Base-by-base conservation (phyloP, 1,140 invertebrate species). In the Danaus plexippus region DNA sequence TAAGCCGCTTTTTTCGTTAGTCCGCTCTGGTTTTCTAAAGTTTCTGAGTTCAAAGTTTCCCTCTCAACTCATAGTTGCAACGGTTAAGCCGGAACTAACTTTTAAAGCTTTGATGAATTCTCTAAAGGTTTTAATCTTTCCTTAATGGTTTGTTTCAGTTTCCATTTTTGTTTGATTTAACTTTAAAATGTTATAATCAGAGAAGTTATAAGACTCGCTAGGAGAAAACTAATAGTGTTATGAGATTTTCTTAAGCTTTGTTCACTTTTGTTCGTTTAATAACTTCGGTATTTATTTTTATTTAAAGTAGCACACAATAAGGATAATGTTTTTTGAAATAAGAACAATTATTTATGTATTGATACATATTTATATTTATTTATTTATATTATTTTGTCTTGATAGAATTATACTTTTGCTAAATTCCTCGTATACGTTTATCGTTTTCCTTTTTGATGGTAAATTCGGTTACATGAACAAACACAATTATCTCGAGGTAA, bases 71-170 rank as follows among this genome's bases (percentile, higher is more conserved):
- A 57, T 66, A 66, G 64, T 62, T 66, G 64, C 60, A 62, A 66
- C 47, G 56, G 60, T 59, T 66, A 66, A 66, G 57, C 64, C 57
- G 51, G 60, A 66, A 59, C 64, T 59, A 61, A 64, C 59, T 64
- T 64, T 61, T 59, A 54, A 65, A 58, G 59, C 64, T 66, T 66
- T 66, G 64, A 66, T 66, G 64, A 66, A 66, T 66, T 59, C 64
- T 62, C 59, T 48, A 40, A 62, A 62, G 60, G 60, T 59, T 66
- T 63, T 66, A 62, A 63, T 66, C 61, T 66, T 62, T 59, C 59
- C 54, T 61, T 66, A 66, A 62, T 66, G 63, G 59, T 66, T 66
- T 66, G 50, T 62, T 64, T 57, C 46, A 61, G 54, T 64, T 64
- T 60, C 45, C 54, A 56, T 66, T 63, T 66, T 66, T 66, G 44